Evolutionary conservation across 2,888 invertebrate species (phyloP).

Genomic region (Mythimna impura): DNA sequence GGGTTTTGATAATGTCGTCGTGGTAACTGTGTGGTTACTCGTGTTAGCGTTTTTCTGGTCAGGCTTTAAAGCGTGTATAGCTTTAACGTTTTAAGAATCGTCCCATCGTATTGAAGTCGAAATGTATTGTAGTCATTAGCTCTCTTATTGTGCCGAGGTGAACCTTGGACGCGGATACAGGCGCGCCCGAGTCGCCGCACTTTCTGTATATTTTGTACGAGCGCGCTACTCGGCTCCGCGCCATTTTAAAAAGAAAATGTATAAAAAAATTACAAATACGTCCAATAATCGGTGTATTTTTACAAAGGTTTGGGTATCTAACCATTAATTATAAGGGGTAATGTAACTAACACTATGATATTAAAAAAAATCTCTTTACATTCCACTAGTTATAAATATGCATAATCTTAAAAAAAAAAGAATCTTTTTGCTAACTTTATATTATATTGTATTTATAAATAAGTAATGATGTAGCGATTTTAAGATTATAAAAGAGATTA

Average conservation of each 20-base stretch:
- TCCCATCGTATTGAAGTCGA: conserved; percentile 86
- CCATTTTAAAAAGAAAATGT: conserved; percentile 53
- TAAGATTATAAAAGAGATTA: conserved; percentile 81
- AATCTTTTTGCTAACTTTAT: conserved; percentile 68
- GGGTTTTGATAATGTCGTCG: conserved; percentile 48
- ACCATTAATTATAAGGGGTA: conserved; percentile 86
- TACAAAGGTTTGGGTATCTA: conserved; percentile 87
- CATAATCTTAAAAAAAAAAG: conserved; percentile 76
- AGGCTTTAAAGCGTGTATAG: conserved; percentile 72
- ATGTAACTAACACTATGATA: conserved; percentile 82
- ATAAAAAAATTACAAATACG: conserved; percentile 65
- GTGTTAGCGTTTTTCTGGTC: conserved; percentile 62
- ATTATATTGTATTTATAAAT: conserved; percentile 63
- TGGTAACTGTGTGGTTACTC: conserved; percentile 56
- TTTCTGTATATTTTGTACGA: conserved; percentile 56
- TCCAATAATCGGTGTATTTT: conserved; percentile 78
- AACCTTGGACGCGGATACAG: conserved; percentile 53
- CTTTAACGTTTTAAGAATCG: conserved; percentile 84
- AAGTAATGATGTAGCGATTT: conserved; percentile 56
- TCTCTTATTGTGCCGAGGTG: conserved; percentile 73
- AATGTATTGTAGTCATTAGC: conserved; percentile 83
- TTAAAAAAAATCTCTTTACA: conserved; percentile 78
- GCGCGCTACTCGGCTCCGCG: conserved; percentile 32
- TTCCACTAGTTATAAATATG: conserved; percentile 85
- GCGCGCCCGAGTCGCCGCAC: conserved; percentile 16